Evolutionary conservation across 2,888 invertebrate species (phyloP).

Genomic region (Yponomeuta malinellus): DNA sequence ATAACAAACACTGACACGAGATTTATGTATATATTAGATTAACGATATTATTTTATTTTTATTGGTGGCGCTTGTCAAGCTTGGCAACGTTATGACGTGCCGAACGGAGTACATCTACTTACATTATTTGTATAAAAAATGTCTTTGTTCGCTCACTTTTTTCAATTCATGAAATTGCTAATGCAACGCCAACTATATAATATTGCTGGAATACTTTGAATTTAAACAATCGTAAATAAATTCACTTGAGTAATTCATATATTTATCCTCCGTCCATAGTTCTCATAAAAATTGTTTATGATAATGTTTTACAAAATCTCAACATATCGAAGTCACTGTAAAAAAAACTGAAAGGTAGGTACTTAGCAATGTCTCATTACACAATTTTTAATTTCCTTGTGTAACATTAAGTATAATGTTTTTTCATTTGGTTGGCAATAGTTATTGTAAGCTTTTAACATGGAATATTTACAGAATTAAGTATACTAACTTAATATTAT

Average conservation of each 20-base stretch:
- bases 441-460: no score
- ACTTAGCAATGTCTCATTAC: not conserved
- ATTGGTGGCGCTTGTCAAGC: no score
- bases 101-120: no score
- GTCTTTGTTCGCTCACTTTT: no score
- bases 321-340: not conserved
- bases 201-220: not conserved
- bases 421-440: not conserved
- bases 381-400: not conserved
- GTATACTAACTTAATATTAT: not conserved
- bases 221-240: not conserved
- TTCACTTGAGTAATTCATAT: constrained; percentile 12
- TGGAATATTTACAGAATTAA: not conserved
- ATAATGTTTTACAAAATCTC: constrained; percentile 8
- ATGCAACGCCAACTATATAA: no score
- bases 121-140: no score
- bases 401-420: not conserved
- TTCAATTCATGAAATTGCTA: no score
- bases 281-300: constrained; percentile 5
- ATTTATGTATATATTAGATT: no score
- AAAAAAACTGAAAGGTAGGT: no score
- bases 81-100: no score
- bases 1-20: no score
- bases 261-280: constrained; percentile 26
- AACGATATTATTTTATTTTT: no score